Evolutionary conservation across 2,888 invertebrate genomes (phyloP).

Genomic region (Helobdella robusta): DNA sequence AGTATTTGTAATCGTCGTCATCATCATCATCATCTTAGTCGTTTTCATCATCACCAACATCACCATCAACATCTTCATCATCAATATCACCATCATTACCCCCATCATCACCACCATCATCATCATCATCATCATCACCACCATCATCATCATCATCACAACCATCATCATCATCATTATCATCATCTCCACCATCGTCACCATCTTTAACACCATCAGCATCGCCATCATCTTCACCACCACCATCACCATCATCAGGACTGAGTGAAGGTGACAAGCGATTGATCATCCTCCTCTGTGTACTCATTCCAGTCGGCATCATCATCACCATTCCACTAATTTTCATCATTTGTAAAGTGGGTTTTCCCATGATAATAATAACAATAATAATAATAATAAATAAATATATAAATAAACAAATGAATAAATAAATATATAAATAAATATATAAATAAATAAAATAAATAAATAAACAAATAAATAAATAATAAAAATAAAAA

Average conservation of each 20-base stretch:
- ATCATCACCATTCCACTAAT: neutral
- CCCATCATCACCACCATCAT: neutral
- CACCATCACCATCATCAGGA: neutral
- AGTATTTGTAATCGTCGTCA: too few relatives aligned
- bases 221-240: neutral
- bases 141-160: neutral
- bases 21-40: too few relatives aligned
- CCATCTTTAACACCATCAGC: neutral
- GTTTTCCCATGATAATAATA: too few relatives aligned
- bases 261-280: neutral
- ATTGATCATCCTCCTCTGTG: slow-evolving; percentile 18
- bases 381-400: too few relatives aligned
- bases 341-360: too few relatives aligned
- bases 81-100: neutral
- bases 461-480: too few relatives aligned
- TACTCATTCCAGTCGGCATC: slow-evolving; percentile 10
- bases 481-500: too few relatives aligned
- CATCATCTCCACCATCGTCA: neutral
- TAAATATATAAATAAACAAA: too few relatives aligned
- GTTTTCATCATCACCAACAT: too few relatives aligned
- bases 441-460: too few relatives aligned
- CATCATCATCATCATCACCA: neutral
- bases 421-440: too few relatives aligned
- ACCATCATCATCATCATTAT: neutral
- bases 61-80: neutral